Conservation (phyloP, 2,888 invertebrate genomes). For the Hololepta plana region DNA sequence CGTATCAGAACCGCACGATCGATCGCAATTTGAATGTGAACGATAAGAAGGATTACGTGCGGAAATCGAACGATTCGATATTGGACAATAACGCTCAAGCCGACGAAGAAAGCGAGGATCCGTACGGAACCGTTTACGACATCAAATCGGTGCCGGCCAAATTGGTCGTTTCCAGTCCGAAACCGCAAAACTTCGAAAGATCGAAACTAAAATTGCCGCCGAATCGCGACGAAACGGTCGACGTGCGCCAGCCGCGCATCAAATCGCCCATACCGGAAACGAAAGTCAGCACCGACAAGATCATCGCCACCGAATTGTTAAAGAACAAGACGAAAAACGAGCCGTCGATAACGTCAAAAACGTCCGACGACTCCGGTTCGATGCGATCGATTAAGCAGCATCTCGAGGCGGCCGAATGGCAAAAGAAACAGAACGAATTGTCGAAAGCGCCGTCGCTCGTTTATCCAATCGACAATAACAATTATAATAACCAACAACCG, state of each 20-base stretch:
- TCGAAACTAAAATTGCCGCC: constrained; percentile 22
- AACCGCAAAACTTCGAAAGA: constrained; percentile 20
- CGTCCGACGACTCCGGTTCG: constrained; percentile 3
- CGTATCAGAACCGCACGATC: constrained; percentile 17
- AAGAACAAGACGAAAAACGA: constrained; percentile 14
- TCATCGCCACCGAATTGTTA: constrained; percentile 24
- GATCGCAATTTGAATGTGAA: constrained; percentile 11
- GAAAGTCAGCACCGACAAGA: constrained; percentile 22
- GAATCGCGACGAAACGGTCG: constrained; percentile 22
- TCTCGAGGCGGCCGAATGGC: constrained; percentile 13
- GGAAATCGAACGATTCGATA: constrained; percentile 5
- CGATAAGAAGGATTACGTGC: constrained; percentile 9
- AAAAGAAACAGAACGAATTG: constrained; percentile 12
- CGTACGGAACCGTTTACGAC: constrained; percentile 22
- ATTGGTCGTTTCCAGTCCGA: constrained; percentile 17
- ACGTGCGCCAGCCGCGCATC: constrained; percentile 21
- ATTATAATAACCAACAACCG: constrained; percentile 2
- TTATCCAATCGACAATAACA: constrained; percentile 1
- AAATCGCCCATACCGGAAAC: constrained; percentile 24
- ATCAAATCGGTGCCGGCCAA: constrained; percentile 9
- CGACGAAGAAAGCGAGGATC: constrained; percentile 14
- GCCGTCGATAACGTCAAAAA: constrained; percentile 9
- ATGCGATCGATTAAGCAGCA: not conserved
- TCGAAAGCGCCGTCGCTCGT: constrained; percentile 10
- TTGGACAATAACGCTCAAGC: constrained; percentile 4